Base-by-base conservation (phyloP, 1,140 invertebrate species). In the Hyles euphorbiae region DNA sequence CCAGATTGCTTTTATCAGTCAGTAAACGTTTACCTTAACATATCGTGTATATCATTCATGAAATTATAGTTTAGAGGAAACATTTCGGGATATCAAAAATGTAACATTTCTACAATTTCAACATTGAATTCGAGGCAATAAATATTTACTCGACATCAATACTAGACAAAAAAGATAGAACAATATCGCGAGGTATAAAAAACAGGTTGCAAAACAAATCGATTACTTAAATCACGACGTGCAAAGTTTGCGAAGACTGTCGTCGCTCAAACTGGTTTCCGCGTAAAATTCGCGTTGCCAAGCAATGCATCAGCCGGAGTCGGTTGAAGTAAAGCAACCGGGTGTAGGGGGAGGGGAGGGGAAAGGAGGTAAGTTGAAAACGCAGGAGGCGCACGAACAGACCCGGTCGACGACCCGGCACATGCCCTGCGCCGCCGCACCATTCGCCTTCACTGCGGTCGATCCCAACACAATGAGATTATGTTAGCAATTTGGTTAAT, bases 231-330 rank as follows among this genome's bases (percentile, higher is more conserved):
- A 72, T 72, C 61, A 60, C 67, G 66, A 70, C 63, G 61, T 70
- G 67, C 63, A 59, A 70, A 73, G 57, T 65, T 65, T 66, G 67
- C 61, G 67, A 72, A 68, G 68, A 72, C 74, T 79, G 78, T 78
- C 80, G 77, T 66, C 70, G 67, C 61, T 65, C 65, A 85, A 87
- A 87, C 84, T 76, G 82, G 84, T 87, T 87, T 83, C 76, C 76
- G 73, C 74, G 73, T 80, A 79, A 87, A 84, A 83, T 85, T 85
- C 73, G 77, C 81, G 75, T 84, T 83, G 76, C 81, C 78, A 78
- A 66, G 78, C 76, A 69, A 74, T 85, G 82, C 81, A 85, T 80
- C 78, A 80, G 72, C 71, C 76, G 77, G 75, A 74, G 69, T 77
- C 70, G 76, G 71, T 72, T 67, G 69, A 74, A 74, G 73, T 71